Percentiles rank a stretch among this genome's conserved stretches.
Evolutionary conservation across 2,797 vertebrate species (phyloP).

Genomic region (Poeciliopsis gracilis): DNA sequence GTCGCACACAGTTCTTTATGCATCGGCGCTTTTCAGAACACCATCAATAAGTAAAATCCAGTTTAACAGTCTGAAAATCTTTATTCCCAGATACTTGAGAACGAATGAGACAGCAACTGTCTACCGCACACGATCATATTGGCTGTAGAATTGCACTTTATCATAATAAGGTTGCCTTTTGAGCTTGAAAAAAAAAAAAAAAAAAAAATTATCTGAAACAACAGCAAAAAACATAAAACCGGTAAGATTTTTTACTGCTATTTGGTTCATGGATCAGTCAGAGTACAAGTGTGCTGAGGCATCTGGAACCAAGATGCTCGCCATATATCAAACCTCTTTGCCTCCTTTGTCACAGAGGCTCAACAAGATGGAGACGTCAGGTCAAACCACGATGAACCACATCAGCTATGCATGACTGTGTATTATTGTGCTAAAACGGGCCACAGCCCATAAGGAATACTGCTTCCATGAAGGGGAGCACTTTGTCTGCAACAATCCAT

Average conservation of each 20-base stretch:
- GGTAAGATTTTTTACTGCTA: background rate
- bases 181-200: background rate
- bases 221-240: background rate
- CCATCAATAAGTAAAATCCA: background rate
- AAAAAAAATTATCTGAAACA: background rate
- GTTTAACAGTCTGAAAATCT: background rate
- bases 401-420: too few relatives aligned
- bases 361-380: background rate
- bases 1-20: background rate
- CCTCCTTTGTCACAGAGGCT: background rate
- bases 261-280: background rate
- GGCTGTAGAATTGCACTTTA: background rate
- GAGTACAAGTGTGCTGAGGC: background rate
- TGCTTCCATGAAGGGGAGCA: background rate
- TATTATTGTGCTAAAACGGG: background rate
- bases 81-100: background rate
- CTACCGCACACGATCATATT: background rate
- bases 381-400: too few relatives aligned
- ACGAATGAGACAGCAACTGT: background rate
- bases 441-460: background rate
- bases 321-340: background rate
- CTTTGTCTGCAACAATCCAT: background rate
- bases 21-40: background rate
- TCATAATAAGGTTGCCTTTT: background rate
- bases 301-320: background rate